Base-by-base conservation (phyloP, 2,797 vertebrate genomes). In the Gallinago stenura region DNA sequence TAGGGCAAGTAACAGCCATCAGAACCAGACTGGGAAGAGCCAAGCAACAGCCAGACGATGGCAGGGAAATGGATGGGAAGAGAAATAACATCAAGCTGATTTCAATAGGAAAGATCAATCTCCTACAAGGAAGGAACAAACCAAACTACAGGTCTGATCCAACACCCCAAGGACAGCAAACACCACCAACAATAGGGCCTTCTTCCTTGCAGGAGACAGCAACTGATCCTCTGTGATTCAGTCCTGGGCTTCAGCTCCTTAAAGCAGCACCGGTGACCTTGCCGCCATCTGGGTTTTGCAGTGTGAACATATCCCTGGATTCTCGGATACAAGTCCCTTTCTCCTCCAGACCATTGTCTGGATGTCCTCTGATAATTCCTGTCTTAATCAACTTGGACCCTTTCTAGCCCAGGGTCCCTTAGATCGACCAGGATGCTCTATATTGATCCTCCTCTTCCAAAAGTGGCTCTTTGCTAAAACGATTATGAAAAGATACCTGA, bases 181-280 rank as follows among this genome's bases (percentile, higher is more conserved):
- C 6, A 17, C 6, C 7, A 53, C 19, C 20, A 72, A 3, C 2
- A 4, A 76, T 1, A 31, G 21, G 30, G 33, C 4, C 18, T 73
- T 83, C 31, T 33, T 46, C 3, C 21, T 33, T 50, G 10, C n/a
- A 64, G 66, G 33, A 84, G 20, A 13, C 26, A 39, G 22, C 22
- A 15, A 31, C 25, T 54, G 25, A 83, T 73, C 53, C 83, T 53
- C 72, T 73, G 24, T 30, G 56, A 72, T 91, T 86, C 78, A 87
- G 73, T 87, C 87, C 64, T 83, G 72, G 60, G 62, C 57, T 95
- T 83, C 54, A 87, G n/a, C 20, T 88, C 61, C 68, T 73, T 83
- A 53, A 69, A 83, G 73, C 41, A 87, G 69, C 69, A 62, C 54
- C 89, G 46, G 56, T 48, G 51, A 53, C 31, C 20, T 68, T 48